These are phyloP conservation scores for Drosophila lini DNA, from an alignment of 1,140 invertebrate species.

Conservation along the genomic window DNA sequence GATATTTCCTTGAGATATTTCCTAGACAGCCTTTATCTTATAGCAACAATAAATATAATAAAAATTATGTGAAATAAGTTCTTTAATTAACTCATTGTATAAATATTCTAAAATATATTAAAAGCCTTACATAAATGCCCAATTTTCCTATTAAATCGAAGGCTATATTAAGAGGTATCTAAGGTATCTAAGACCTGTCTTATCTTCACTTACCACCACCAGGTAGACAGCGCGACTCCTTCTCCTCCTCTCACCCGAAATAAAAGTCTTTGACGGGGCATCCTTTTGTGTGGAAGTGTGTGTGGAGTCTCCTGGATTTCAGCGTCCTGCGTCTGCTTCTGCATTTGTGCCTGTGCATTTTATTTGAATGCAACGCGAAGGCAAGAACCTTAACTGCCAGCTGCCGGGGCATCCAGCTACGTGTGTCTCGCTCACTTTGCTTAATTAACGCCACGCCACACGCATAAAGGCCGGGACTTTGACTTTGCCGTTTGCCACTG, in stretches of 20 bases:
- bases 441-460: constrained; percentile 71
- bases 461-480: constrained; percentile 70
- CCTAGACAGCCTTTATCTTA: no score
- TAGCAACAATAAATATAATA: no score
- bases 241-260: constrained; percentile 8
- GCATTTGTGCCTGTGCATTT: constrained; percentile 68
- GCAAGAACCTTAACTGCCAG: constrained; percentile 21
- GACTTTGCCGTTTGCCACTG: constrained; percentile 46
- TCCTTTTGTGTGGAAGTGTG: constrained; percentile 51
- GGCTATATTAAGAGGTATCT: constrained; percentile 3
- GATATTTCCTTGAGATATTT: no score
- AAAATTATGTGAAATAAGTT: no score
- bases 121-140: no score
- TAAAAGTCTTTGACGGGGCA: constrained; percentile 26
- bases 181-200: background rate
- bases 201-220: constrained; percentile 1
- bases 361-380: constrained; percentile 66
- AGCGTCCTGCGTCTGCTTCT: constrained; percentile 18
- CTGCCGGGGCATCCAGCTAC: constrained; percentile 26
- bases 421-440: constrained; percentile 80
- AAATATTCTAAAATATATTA: no score
- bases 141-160: background rate
- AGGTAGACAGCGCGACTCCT: constrained; percentile 45
- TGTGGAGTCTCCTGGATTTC: constrained; percentile 49
- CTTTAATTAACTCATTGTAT: no score